These are phyloP conservation scores for Quiscalus mexicanus DNA, from an alignment of 2,113 vertebrate species.

Conservation along the genomic window DNA sequence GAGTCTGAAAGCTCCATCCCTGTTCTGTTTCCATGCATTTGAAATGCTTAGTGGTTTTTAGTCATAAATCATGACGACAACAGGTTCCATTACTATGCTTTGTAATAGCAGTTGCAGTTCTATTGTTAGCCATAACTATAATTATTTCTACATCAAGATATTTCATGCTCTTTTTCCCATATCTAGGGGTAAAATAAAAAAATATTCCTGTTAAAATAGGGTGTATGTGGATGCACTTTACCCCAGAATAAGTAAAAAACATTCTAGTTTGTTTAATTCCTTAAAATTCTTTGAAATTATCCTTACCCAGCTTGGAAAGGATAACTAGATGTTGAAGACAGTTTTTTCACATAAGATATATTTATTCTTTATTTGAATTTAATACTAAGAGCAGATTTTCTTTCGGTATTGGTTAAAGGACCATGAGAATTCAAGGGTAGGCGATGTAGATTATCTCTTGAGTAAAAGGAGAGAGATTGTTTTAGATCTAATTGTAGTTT, in stretches of 20 bases:
- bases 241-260: neutral
- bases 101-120: neutral
- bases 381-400: neutral
- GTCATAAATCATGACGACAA: neutral
- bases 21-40: neutral
- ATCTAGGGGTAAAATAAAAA: neutral
- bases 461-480: neutral
- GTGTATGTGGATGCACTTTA: neutral
- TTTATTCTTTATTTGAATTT: neutral
- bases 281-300: neutral
- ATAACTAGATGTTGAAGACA: neutral
- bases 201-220: neutral
- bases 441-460: neutral
- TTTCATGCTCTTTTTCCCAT: neutral
- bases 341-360: neutral
- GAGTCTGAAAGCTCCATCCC: neutral
- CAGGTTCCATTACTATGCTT: neutral
- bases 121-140: neutral
- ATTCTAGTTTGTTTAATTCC: neutral
- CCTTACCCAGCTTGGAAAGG: neutral
- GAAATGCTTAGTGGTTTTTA: neutral
- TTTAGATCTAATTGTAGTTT: neutral
- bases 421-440: neutral
- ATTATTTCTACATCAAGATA: neutral
- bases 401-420: neutral